Evolutionary conservation across 2,888 invertebrate genomes (phyloP).

Genomic region (Oscheius sp.): DNA sequence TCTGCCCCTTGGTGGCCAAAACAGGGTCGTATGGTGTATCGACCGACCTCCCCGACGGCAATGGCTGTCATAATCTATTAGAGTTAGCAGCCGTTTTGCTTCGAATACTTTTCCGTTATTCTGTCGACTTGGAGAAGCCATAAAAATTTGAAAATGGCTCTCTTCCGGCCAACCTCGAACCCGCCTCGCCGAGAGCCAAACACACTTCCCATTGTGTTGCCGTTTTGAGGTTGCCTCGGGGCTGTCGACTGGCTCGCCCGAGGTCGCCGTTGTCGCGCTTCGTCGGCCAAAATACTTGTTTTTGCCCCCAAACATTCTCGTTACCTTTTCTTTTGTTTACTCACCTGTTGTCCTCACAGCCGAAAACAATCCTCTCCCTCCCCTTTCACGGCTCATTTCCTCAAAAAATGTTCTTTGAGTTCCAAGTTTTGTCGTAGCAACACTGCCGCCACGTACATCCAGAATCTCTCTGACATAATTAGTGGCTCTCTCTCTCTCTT

Average conservation of each 20-base stretch:
- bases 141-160: slow-evolving; percentile 13
- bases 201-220: background rate
- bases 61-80: background rate
- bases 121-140: background rate
- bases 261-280: slow-evolving; percentile 20
- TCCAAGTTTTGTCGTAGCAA: no score
- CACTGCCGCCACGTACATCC: no score
- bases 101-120: slow-evolving; percentile 20
- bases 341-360: no score
- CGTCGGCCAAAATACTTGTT: slow-evolving; percentile 19
- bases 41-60: slow-evolving; percentile 10
- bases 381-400: no score
- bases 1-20: slow-evolving; percentile 6
- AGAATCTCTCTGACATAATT: no score
- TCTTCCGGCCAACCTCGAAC: slow-evolving; percentile 8
- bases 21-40: slow-evolving; percentile 14
- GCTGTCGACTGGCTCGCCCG: background rate
- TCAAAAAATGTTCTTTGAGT: no score
- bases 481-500: slow-evolving; percentile 9
- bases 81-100: background rate
- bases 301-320: background rate
- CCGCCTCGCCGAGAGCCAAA: no score
- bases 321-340: background rate
- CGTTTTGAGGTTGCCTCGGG: background rate
- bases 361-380: no score